These are phyloP conservation scores for human (Homo sapiens) DNA, from an alignment of 2,113 vertebrate species.

Conservation along the genomic window DNA sequence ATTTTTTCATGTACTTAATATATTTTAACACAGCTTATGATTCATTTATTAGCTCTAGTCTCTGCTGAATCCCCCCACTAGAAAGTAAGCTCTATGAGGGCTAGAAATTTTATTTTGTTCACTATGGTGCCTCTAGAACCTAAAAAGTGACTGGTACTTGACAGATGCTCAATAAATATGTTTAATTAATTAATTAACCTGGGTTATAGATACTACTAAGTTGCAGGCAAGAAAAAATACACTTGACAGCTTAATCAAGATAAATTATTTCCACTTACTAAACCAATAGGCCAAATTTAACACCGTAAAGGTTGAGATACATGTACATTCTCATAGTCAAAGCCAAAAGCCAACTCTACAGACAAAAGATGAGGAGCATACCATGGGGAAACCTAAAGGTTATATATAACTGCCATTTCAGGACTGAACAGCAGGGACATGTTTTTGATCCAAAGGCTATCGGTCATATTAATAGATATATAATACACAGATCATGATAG, in stretches of 20 bases:
- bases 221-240: not conserved
- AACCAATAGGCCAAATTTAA: not conserved
- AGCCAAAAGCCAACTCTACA: not conserved
- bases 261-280: not conserved
- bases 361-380: not conserved
- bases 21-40: not conserved
- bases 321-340: not conserved
- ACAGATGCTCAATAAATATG: not conserved
- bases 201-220: not conserved
- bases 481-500: not conserved
- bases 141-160: not conserved
- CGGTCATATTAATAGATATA: not conserved
- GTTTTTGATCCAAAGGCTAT: conserved; percentile 15
- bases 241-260: not conserved
- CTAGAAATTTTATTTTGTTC: not conserved
- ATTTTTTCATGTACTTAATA: not conserved
- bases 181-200: not conserved
- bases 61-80: not conserved
- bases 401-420: not conserved
- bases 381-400: not conserved
- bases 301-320: not conserved
- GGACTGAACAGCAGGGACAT: not conserved
- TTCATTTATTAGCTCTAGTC: not conserved
- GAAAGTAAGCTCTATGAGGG: not conserved
- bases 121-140: not conserved